Conservation (phyloP, 2,113 vertebrate species). For the Romanogobio albipinnatus region DNA sequence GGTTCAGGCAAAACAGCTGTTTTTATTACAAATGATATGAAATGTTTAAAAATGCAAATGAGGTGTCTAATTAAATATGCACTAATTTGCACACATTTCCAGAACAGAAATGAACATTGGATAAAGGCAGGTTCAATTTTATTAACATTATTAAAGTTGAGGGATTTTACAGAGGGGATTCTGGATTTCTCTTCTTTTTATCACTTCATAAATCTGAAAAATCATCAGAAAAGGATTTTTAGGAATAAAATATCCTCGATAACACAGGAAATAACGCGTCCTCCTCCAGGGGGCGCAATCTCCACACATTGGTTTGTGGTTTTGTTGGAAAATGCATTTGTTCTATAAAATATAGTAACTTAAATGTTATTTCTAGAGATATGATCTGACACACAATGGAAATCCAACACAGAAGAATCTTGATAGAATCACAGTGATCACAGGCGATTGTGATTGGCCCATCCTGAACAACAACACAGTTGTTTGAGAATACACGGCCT, state of each 20-base stretch:
- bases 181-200: too few relatives aligned
- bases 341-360: neutral
- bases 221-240: too few relatives aligned
- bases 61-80: too few relatives aligned
- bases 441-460: neutral
- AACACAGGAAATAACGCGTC: neutral
- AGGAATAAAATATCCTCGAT: too few relatives aligned
- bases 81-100: too few relatives aligned
- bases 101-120: too few relatives aligned
- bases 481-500: neutral
- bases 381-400: neutral
- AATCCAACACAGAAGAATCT: neutral
- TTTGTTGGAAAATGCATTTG: neutral
- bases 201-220: too few relatives aligned
- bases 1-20: too few relatives aligned
- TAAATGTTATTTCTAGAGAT: neutral
- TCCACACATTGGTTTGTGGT: neutral
- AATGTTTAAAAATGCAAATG: neutral
- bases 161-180: too few relatives aligned
- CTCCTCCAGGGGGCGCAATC: neutral
- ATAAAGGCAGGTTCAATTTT: too few relatives aligned
- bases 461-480: neutral
- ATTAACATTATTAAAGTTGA: too few relatives aligned
- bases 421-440: neutral
- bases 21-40: too few relatives aligned